Conservation (phyloP, 2,113 vertebrate species). For the Herpetotheres cachinnans region DNA sequence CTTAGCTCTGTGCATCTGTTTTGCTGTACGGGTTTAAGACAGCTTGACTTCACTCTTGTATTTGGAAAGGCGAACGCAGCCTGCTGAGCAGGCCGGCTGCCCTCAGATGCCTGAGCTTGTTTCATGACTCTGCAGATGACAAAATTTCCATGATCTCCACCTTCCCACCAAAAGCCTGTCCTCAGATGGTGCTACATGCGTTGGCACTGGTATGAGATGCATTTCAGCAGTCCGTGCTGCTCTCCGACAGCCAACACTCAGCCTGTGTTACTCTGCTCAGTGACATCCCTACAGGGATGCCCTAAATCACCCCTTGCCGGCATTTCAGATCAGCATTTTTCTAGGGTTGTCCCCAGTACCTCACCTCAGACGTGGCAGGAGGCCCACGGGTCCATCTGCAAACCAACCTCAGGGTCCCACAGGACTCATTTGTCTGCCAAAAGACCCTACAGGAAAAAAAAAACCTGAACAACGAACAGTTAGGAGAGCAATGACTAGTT, state of each 20-base stretch:
- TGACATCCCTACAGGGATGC: not conserved
- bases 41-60: not conserved
- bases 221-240: not conserved
- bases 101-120: not conserved
- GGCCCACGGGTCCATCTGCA: not conserved
- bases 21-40: not conserved
- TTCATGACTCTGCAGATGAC: slow-evolving; percentile 29
- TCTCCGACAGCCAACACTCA: not conserved
- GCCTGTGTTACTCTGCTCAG: not conserved
- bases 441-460: not conserved
- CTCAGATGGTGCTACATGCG: not conserved
- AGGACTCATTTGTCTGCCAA: not conserved
- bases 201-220: not conserved
- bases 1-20: not conserved
- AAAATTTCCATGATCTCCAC: not conserved
- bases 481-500: not conserved
- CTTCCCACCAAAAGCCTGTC: not conserved
- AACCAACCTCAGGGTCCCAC: not conserved
- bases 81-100: slow-evolving; percentile 25
- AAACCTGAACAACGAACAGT: not conserved
- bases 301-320: not conserved
- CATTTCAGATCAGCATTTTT: not conserved
- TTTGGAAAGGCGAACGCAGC: not conserved
- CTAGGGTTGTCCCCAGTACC: not conserved
- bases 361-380: not conserved